Conservation (phyloP, 2,888 invertebrate species). For the Lottia scabra region DNA sequence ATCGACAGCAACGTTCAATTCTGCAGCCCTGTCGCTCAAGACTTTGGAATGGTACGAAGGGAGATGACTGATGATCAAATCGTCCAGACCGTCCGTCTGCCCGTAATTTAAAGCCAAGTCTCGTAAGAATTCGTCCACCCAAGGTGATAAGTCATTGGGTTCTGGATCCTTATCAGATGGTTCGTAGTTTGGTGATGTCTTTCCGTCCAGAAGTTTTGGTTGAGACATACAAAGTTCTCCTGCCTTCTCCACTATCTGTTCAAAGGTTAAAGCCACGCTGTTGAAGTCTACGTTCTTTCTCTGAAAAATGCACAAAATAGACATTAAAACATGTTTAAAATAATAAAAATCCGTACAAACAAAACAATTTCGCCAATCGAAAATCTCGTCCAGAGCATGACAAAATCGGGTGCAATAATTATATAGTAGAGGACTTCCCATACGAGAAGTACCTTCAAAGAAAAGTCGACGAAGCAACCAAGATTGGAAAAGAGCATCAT, state of each 20-base stretch:
- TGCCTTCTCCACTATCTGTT: slow-evolving; percentile 2
- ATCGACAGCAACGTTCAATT: background rate
- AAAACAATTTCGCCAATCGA: too few species aligned
- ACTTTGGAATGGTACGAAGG: background rate
- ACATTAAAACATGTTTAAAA: too few species aligned
- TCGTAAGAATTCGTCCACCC: background rate
- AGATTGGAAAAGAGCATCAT: too few species aligned
- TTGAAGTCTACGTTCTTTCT: background rate
- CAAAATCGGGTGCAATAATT: too few species aligned
- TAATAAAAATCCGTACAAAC: too few species aligned
- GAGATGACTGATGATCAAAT: background rate
- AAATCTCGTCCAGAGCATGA: too few species aligned
- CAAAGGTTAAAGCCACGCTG: background rate
- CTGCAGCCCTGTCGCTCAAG: background rate
- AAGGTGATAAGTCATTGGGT: background rate
- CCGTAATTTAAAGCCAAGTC: background rate
- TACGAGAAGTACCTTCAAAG: too few species aligned
- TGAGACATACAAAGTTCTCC: background rate
- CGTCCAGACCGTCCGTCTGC: background rate
- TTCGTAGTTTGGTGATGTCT: background rate
- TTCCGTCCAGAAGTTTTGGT: background rate
- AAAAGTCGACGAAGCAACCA: too few species aligned
- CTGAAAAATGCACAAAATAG: too few species aligned
- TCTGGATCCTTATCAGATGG: background rate
- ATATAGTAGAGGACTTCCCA: too few species aligned